Evolutionary conservation across 2,113 vertebrate species (phyloP), one percentile per base, ranked within the genome.

Genomic region (Microcebus jonahi): DNA sequence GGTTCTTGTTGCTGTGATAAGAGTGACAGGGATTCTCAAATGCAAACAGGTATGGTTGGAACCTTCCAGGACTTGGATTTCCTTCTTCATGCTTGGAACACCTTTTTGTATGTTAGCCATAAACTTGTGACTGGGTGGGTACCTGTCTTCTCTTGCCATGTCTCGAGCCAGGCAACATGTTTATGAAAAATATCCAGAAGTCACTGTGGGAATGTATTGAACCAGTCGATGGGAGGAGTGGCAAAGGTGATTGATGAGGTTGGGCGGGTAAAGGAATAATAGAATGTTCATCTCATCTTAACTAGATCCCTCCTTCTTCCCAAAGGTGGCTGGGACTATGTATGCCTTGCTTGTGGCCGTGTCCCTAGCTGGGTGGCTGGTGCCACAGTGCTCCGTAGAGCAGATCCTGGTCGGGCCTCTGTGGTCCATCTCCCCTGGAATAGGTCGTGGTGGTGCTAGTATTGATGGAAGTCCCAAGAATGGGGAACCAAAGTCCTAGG

Each of bases 341-440:
- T 31, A 23, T 50, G 29, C 31, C 13, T 39, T 21, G 13, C n/a
- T 86, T 23, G 3, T 53, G 65, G 45, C 55, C 1, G 0, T 31
- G 3, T 29, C 55, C 25, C 80, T 39, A 0, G 3, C 48, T 7
- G 10, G 45, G 36, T 11, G 34, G 25, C 70, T 15, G 31, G 4
- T 15, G 53, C 2, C 0, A 34, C 7, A 4, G 31, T 27, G 13
- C 76, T n/a, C 55, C 3, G 0, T 0, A 25, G 55, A 73, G 65
- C 79, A 21, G 71, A 6, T 7, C 45, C 25, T 29, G 36, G 12
- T 18, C 2, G 0, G 21, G n/a, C 83, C 77, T 2, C 0, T 20
- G 53, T 18, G 10, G 42, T 14, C 20, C 0, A 1, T 42, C 42
- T 61, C 8, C 34, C 34, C 17, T 36, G 15, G 21, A n/a, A 11